phyloP scores from a whole-genome alignment of 2,888 invertebrate species.

The Petrolisthes manimaculis region DNA sequence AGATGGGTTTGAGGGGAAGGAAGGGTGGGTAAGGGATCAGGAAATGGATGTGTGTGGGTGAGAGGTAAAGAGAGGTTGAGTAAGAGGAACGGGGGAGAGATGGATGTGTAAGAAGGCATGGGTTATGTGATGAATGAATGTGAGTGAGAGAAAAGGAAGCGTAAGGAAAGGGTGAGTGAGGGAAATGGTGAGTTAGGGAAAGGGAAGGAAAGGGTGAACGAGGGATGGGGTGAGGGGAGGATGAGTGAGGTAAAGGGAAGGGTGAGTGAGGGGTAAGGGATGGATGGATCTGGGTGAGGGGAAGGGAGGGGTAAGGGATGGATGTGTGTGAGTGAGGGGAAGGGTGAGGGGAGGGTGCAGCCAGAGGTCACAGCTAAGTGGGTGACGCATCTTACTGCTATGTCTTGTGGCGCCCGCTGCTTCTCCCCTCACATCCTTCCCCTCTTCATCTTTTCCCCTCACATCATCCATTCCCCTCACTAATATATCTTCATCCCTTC shows the following conservation, averaged over 20 bases:
- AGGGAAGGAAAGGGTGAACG: not conserved
- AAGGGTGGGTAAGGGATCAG: not conserved
- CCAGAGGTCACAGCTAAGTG: slow-evolving; percentile 50
- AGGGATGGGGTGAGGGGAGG: not conserved
- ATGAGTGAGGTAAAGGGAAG: not conserved
- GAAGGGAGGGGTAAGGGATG: not conserved
- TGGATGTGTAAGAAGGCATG: not conserved
- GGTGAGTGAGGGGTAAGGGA: not conserved
- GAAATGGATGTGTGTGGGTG: not conserved
- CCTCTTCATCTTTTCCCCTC: not conserved
- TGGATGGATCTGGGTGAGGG: not conserved
- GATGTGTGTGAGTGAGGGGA: slow-evolving; percentile 15
- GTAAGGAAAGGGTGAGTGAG: not conserved
- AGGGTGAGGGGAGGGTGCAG: slow-evolving; percentile 5
- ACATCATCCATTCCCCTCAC: not conserved
- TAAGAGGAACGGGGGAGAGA: not conserved
- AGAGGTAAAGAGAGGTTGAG: not conserved
- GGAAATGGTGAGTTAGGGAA: not conserved
- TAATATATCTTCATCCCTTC: not conserved
- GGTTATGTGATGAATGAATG: not conserved
- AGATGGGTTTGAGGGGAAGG: too few relatives aligned
- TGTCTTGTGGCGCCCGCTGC: slow-evolving; percentile 23
- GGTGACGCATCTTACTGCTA: slow-evolving; percentile 41
- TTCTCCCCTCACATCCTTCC: not conserved
- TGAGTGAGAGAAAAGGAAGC: not conserved